Percentiles rank a stretch among this genome's conserved stretches.
Evolutionary conservation across 2,797 vertebrate genomes (phyloP).

Genomic region (Leptoclinus maculatus): DNA sequence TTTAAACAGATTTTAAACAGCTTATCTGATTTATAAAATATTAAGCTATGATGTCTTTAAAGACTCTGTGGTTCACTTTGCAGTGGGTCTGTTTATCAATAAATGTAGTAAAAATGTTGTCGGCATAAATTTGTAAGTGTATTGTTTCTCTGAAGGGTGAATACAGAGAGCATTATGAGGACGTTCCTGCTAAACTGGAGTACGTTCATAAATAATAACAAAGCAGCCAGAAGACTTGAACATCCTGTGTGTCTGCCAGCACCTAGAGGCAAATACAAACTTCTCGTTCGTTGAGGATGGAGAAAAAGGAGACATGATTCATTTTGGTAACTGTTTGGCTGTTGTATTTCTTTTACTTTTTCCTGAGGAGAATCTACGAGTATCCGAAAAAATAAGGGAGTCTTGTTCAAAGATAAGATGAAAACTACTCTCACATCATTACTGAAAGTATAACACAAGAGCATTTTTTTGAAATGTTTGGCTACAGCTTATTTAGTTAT

Average conservation of each 20-base stretch:
- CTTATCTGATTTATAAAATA: constrained; percentile 68
- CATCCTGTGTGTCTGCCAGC: constrained; percentile 44
- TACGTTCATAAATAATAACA: constrained; percentile 66
- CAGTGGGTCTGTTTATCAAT: constrained; percentile 44
- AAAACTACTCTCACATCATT: constrained; percentile 7
- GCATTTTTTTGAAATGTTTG: background rate
- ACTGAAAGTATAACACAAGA: background rate
- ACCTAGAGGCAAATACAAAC: constrained; percentile 52
- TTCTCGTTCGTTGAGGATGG: constrained; percentile 22
- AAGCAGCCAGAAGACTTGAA: constrained; percentile 45
- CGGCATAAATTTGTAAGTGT: constrained; percentile 38
- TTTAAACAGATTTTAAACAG: constrained; percentile 40
- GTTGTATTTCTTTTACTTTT: background rate
- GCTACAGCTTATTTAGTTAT: background rate
- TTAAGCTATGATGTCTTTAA: constrained; percentile 54
- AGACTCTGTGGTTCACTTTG: constrained; percentile 34
- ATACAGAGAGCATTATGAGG: constrained; percentile 48
- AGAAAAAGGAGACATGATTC: constrained; percentile 2
- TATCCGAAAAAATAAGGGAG: background rate
- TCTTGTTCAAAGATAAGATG: constrained; percentile 2
- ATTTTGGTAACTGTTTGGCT: constrained; percentile 21
- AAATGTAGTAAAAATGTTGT: constrained; percentile 60
- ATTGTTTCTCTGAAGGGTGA: constrained; percentile 59
- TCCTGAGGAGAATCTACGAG: background rate
- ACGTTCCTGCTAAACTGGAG: constrained; percentile 48